Percentiles rank a stretch among this genome's conserved stretches.
phyloP scores from a whole-genome alignment of 2,888 invertebrate species.

The Tanypteryx hageni region DNA sequence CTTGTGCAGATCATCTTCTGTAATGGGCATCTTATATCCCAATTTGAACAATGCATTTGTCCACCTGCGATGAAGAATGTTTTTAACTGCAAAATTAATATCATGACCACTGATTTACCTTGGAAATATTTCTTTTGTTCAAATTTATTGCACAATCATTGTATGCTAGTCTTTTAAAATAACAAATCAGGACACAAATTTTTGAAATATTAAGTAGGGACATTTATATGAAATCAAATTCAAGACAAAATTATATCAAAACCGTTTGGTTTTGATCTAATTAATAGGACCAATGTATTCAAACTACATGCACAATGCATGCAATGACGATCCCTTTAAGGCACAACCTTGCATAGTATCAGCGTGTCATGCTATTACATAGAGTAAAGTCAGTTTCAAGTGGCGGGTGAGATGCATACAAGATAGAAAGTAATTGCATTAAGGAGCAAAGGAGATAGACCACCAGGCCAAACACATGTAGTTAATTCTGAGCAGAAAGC shows the following conservation, averaged over 20 bases:
- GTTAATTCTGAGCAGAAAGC: no score
- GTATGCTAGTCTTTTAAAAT: background rate
- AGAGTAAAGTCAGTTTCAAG: no score
- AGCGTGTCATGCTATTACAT: no score
- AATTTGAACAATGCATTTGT: constrained; percentile 70
- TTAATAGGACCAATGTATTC: no score
- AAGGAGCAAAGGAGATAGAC: no score
- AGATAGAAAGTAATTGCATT: background rate
- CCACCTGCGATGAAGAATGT: constrained; percentile 70
- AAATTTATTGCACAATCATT: background rate
- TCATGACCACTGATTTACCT: background rate
- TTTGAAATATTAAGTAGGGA: background rate
- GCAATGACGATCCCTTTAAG: no score
- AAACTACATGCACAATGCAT: no score
- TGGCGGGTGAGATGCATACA: background rate
- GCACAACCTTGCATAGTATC: no score
- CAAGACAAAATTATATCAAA: no score
- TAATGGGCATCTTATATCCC: constrained; percentile 70
- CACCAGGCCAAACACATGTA: no score
- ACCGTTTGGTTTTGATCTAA: no score
- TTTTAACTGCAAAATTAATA: background rate
- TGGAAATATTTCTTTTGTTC: background rate
- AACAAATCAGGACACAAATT: background rate
- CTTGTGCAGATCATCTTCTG: constrained; percentile 70
- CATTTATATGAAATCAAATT: no score